Percentiles rank a stretch among this genome's conserved stretches.
Conservation (phyloP, 2,797 vertebrate genomes). For the Poecilia velifera region DNA sequence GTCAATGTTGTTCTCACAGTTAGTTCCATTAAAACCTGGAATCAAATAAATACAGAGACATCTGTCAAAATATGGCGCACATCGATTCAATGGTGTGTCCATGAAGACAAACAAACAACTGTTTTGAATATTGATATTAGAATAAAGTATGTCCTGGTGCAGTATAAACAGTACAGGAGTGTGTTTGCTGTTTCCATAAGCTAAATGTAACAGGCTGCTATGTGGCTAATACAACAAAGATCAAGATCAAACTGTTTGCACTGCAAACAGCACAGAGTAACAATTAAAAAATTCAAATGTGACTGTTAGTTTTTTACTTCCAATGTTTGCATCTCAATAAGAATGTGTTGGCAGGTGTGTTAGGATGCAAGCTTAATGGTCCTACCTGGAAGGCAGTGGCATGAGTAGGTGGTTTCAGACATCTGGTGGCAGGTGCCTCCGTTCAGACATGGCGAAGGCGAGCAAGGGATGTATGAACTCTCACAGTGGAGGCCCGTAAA, state of each 20-base stretch:
- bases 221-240: conserved; percentile 38
- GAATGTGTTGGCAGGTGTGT: not conserved
- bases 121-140: not conserved
- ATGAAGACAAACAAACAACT: not conserved
- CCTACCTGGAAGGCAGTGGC: conserved; percentile 92
- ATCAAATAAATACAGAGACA: conserved; percentile 11
- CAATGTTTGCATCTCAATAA: not conserved
- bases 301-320: conserved; percentile 8
- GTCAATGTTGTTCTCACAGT: conserved; percentile 92
- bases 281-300: conserved; percentile 26
- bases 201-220: conserved; percentile 37
- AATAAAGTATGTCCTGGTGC: conserved; percentile 5
- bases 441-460: conserved; percentile 89
- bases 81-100: not conserved
- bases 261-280: conserved; percentile 62
- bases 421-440: conserved; percentile 91
- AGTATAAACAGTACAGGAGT: conserved; percentile 33
- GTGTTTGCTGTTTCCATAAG: conserved; percentile 44
- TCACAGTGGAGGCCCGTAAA: conserved; percentile 90
- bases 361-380: not conserved
- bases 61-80: not conserved
- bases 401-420: conserved; percentile 86
- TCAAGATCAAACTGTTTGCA: conserved; percentile 61
- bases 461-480: conserved; percentile 86
- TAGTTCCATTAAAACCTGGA: conserved; percentile 90